phyloP scores from a whole-genome alignment of 2,888 invertebrate genomes.

The Drosophila multiciliata region DNA sequence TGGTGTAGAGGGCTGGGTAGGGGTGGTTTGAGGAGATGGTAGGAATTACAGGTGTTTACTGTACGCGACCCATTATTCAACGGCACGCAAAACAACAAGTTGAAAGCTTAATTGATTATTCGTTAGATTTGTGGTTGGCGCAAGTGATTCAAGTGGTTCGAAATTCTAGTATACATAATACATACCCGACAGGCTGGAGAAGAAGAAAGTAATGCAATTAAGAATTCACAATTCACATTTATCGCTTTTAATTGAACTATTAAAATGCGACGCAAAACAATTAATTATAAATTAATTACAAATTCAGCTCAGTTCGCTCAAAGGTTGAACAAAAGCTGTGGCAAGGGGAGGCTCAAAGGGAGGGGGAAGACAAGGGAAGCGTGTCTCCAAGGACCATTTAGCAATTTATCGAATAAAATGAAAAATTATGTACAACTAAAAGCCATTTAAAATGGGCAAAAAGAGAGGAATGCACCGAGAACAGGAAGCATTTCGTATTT shows the following conservation, averaged over 20 bases:
- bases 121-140: constrained; percentile 41
- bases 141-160: constrained; percentile 21
- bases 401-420: background rate
- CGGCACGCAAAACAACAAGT: constrained; percentile 30
- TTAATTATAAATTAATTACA: constrained; percentile 30
- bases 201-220: constrained; percentile 68
- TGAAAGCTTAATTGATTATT: constrained; percentile 70
- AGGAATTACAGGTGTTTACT: constrained; percentile 34
- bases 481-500: background rate
- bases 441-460: background rate
- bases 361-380: no score
- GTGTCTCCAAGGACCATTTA: constrained; percentile 8
- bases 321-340: constrained; percentile 1
- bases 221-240: constrained; percentile 17
- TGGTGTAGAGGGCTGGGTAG: background rate
- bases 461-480: background rate
- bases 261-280: constrained; percentile 38
- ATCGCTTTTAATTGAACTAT: constrained; percentile 65
- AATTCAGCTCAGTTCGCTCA: constrained; percentile 9
- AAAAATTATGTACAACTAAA: background rate
- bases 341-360: background rate
- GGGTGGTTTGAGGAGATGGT: background rate
- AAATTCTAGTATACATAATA: constrained; percentile 6
- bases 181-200: background rate
- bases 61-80: constrained; percentile 48